phyloP scores from a whole-genome alignment of 2,888 invertebrate species.

The Malacosoma neustria region DNA sequence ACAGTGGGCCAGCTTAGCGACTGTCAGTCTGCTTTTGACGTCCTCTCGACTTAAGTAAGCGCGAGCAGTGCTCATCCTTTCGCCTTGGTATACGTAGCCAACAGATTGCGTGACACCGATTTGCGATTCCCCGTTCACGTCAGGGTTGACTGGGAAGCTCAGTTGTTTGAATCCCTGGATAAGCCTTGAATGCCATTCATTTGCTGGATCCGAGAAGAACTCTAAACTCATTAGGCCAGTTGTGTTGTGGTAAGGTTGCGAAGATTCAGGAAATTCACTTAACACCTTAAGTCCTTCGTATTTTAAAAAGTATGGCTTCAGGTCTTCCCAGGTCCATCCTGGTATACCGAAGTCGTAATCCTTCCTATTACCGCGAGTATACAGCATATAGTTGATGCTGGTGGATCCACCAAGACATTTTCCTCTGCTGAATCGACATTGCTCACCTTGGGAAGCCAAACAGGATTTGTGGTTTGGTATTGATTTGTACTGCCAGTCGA shows the following conservation, averaged over 20 bases:
- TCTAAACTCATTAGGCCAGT: conserved; percentile 31
- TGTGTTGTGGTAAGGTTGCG: conserved; percentile 39
- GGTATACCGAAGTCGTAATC: conserved; percentile 34
- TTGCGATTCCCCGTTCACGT: conserved; percentile 39
- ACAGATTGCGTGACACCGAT: conserved; percentile 34
- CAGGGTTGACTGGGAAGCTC: conserved; percentile 32
- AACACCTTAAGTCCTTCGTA: conserved; percentile 37
- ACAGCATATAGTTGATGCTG: conserved; percentile 49
- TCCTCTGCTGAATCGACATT: conserved; percentile 42
- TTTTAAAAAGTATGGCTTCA: conserved; percentile 41
- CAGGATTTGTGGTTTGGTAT: conserved; percentile 43
- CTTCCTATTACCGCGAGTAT: conserved; percentile 35
- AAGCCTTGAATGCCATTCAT: conserved; percentile 37
- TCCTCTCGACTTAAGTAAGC: conserved; percentile 29
- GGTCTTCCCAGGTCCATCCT: conserved; percentile 42
- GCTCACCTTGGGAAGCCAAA: conserved; percentile 21
- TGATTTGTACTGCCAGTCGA: conserved; percentile 42
- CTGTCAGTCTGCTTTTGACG: conserved; percentile 24
- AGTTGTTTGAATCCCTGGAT: conserved; percentile 24
- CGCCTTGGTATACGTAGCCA: conserved; percentile 34
- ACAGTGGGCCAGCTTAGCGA: conserved; percentile 33
- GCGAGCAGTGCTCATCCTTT: conserved; percentile 40
- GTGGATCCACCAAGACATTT: conserved; percentile 51
- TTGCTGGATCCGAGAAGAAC: conserved; percentile 29
- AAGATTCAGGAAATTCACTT: conserved; percentile 27